A percentile compares a stretch with the other conserved stretches of the same genome.
phyloP scores from a whole-genome alignment of 2,797 vertebrate species.

The Gallinago solitaria region DNA sequence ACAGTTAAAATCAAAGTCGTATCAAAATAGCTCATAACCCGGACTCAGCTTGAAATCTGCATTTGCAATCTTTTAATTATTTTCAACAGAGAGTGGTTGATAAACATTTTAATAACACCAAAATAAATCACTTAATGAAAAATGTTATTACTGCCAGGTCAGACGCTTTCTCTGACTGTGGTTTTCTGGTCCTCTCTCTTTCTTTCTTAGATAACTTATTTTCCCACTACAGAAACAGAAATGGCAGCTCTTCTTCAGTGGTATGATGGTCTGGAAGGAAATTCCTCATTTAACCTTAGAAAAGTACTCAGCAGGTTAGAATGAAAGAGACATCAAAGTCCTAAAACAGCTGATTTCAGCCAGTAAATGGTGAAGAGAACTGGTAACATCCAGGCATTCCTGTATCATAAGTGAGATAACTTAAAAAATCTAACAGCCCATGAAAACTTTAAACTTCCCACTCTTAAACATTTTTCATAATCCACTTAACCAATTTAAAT shows the following conservation, averaged over 20 bases:
- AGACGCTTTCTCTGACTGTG: not conserved
- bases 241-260: not conserved
- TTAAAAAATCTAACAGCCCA: not conserved
- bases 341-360: not conserved
- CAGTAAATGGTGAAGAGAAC: not conserved
- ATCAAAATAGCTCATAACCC: not conserved
- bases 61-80: slow-evolving; percentile 14
- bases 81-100: not conserved
- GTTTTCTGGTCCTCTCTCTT: not conserved
- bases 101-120: not conserved
- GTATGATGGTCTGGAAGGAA: not conserved
- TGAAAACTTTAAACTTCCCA: not conserved
- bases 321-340: not conserved
- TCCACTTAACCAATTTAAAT: not conserved
- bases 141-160: not conserved
- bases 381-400: not conserved
- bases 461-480: not conserved
- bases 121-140: not conserved
- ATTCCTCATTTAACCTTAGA: not conserved
- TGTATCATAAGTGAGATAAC: not conserved
- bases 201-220: not conserved
- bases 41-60: not conserved
- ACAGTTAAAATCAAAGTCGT: not conserved
- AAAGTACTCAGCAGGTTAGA: not conserved
- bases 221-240: not conserved